Evolutionary conservation across 2,888 invertebrate genomes (phyloP), one percentile per base, ranked within the genome.

Genomic region (Gastracanthus pulcherrimus): DNA sequence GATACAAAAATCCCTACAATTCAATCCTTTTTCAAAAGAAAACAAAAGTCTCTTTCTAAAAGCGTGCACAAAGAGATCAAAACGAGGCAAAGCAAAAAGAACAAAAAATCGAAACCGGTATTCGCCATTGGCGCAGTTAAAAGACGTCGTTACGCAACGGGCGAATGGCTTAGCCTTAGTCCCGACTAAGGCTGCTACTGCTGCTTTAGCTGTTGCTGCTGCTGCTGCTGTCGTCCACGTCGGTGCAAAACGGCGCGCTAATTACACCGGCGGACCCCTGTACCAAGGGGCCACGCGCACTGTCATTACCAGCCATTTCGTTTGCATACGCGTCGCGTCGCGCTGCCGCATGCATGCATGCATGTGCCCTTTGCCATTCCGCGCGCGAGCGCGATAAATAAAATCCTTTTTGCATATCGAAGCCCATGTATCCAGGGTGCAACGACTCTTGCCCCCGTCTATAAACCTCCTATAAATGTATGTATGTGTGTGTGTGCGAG

Each of bases 241-340:
- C 55, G 55, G 26, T 55, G 55, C 55, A 55, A 55, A 55, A 55
- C 26, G 55, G 23, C 55, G 55, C 55, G 55, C n/a, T 55, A 55
- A 55, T 55, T 55, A 23, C n/a, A 16, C 55, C 23, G 55, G n/a
- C n/a, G n/a, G n/a, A n/a, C n/a, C n/a, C 55, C 26, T 55, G 23
- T 23, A 23, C 5, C 55, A 9, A 55, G 23, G 55, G 55, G 26
- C 19, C 26, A n/a, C 26, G 23, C 55, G 55, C 55, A 55, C 55
- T 55, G 55, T 26, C 55, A 55, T 55, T 55, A 55, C 55, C n/a
- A 26, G 55, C 45, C n/a, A 48, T 26, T 69, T 29, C 36, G 29
- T 19, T 69, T 19, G 69, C 36, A 69, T 45, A 67, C 67, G 19
- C 67, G 67, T 45, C 41, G 67, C 38, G 41, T 3, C 41, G n/a